phyloP scores from a whole-genome alignment of 2,113 vertebrate genomes.

The Procavia capensis region DNA sequence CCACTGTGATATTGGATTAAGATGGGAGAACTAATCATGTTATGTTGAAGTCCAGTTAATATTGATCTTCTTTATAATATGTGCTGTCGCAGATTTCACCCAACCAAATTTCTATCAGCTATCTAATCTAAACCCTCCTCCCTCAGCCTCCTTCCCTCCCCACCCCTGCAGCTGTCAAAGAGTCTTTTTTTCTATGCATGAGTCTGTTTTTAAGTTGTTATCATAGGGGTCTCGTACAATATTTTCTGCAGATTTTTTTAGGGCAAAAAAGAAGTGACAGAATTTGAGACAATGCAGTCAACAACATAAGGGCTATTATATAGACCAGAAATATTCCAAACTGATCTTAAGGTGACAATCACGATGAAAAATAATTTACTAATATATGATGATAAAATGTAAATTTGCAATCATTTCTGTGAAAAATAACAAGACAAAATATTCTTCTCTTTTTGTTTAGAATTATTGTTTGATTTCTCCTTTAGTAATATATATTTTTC shows the following conservation, averaged over 20 bases:
- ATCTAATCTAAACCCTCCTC: too few species aligned
- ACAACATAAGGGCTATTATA: neutral
- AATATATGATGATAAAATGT: neutral
- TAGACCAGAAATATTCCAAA: slow-evolving; percentile 5
- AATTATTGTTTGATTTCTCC: neutral
- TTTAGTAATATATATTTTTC: neutral
- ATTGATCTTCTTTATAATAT: too few species aligned
- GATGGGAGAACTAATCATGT: too few species aligned
- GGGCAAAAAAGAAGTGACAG: neutral
- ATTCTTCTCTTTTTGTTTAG: neutral
- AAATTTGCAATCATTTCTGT: neutral
- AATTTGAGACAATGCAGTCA: neutral
- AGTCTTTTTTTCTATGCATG: too few species aligned
- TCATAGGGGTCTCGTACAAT: too few species aligned
- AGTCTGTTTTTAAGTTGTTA: too few species aligned
- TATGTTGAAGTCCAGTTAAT: too few species aligned
- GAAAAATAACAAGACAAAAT: neutral
- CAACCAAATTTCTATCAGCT: too few species aligned
- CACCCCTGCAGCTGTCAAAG: too few species aligned
- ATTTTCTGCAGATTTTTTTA: slow-evolving; percentile 6
- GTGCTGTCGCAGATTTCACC: too few species aligned
- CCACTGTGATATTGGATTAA: too few species aligned
- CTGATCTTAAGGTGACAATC: neutral
- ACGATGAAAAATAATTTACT: neutral
- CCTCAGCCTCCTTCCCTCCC: too few species aligned